These are phyloP conservation scores for Phoenicopterus ruber DNA, from an alignment of 2,113 vertebrate genomes.

Conservation along the genomic window DNA sequence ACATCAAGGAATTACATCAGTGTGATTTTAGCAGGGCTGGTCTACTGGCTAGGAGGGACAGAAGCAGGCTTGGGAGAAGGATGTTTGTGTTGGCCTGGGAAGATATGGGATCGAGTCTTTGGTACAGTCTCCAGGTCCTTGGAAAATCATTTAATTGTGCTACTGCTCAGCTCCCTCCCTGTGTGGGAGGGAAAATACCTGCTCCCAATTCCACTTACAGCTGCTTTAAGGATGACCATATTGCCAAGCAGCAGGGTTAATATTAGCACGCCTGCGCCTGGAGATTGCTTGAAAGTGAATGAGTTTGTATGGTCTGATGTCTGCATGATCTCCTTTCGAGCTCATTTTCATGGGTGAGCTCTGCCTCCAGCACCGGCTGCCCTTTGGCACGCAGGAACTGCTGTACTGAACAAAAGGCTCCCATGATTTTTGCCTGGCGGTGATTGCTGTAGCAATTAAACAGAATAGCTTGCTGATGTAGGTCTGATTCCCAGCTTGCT, in stretches of 20 bases:
- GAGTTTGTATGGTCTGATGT: background rate
- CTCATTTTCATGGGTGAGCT: background rate
- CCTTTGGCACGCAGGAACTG: background rate
- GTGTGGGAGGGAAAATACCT: background rate
- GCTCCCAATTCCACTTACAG: background rate
- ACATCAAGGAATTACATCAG: background rate
- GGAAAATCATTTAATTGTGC: background rate
- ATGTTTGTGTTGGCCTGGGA: background rate
- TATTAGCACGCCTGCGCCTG: background rate
- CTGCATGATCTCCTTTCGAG: background rate
- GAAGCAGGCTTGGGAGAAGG: background rate
- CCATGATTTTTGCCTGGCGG: background rate
- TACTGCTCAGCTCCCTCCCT: background rate
- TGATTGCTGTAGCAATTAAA: background rate
- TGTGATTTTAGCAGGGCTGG: background rate
- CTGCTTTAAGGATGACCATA: background rate
- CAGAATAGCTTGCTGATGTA: background rate
- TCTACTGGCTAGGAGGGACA: background rate
- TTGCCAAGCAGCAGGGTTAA: background rate
- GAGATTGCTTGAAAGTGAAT: background rate
- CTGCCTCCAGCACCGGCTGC: background rate
- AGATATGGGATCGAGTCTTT: background rate
- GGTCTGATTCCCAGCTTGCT: background rate
- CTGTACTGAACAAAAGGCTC: background rate
- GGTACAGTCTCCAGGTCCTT: background rate